Evolutionary conservation across 2,113 vertebrate genomes (phyloP), one percentile per base, ranked within the genome.

Genomic region (Pseudorasbora parva): DNA sequence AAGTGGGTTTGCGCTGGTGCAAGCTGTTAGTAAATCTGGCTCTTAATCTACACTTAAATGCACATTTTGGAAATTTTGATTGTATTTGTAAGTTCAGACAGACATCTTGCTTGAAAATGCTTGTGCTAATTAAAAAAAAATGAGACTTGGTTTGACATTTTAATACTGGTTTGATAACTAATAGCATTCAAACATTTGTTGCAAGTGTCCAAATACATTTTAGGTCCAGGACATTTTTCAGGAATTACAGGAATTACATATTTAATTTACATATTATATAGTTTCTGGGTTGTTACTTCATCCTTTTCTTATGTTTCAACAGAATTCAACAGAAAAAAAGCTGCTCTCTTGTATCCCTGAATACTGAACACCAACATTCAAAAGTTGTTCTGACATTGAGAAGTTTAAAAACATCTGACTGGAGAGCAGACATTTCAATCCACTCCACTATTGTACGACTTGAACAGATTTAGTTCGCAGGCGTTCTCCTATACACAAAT

Each of bases 391-490:
- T 60, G 37, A 45, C 37, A 45, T 37, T 60, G 47, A 33, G 8
- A 74, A 74, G 8, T 25, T 74, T 7, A 51, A 78, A 23, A 78
- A 54, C 11, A 43, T 2, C 6, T 4, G 0, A 2, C 25, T 27
- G 25, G 56, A 43, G 76, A 62, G 23, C 33, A 62, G 15, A 59
- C 41, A 45, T 79, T 79, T 79, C 41, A 64, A 47, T 64, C 21
- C 43, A 49, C 43, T 49, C 8, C 8, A 47, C 41, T n/a, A 66
- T 66, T 49, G 41, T 66, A 30, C 0, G 5, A 79, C 59, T 77
- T 64, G 43, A 49, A 79, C 4, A 66, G 77, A 79, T n/a, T 25
- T 62, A 79, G 59, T 47, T 79, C 5, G 8, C n/a, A 62, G 76
- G 8, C 4, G 33, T n/a, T 59, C 54, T 59, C 54, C 74, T 21